Percentiles rank a stretch among this genome's conserved stretches.
These are phyloP conservation scores for Platysteira castanea DNA, from an alignment of 2,113 vertebrate genomes.

Conservation along the genomic window DNA sequence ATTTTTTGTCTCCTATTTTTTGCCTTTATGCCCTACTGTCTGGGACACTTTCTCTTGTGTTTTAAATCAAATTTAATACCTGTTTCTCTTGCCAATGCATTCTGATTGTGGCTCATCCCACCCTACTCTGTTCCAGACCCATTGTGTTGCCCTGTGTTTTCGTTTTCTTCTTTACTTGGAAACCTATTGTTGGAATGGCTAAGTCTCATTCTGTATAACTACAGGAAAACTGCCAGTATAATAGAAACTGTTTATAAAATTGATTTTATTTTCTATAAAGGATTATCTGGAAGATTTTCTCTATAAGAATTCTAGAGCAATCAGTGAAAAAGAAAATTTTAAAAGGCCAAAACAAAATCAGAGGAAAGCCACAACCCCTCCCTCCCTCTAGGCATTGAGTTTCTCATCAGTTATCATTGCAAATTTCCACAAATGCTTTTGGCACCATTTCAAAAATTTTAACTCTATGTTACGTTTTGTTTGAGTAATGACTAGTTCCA, in stretches of 20 bases:
- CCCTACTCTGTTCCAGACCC: background rate
- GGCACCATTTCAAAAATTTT: constrained; percentile 4
- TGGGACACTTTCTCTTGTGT: background rate
- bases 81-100: background rate
- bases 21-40: background rate
- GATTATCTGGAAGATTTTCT: background rate
- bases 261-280: background rate
- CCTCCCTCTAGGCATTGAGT: background rate
- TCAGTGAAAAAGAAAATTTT: background rate
- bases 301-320: background rate
- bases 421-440: constrained; percentile 16
- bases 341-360: background rate
- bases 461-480: background rate
- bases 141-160: background rate
- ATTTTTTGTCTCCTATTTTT: background rate
- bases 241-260: background rate
- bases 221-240: background rate
- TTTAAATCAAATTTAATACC: background rate
- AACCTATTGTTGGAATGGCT: background rate
- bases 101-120: background rate
- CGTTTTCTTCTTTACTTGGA: background rate
- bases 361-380: background rate
- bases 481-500: constrained; percentile 41
- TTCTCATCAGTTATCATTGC: background rate
- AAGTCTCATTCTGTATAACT: background rate